Evolutionary conservation across 2,888 invertebrate species (phyloP).

Genomic region (Agonum fuliginosum): DNA sequence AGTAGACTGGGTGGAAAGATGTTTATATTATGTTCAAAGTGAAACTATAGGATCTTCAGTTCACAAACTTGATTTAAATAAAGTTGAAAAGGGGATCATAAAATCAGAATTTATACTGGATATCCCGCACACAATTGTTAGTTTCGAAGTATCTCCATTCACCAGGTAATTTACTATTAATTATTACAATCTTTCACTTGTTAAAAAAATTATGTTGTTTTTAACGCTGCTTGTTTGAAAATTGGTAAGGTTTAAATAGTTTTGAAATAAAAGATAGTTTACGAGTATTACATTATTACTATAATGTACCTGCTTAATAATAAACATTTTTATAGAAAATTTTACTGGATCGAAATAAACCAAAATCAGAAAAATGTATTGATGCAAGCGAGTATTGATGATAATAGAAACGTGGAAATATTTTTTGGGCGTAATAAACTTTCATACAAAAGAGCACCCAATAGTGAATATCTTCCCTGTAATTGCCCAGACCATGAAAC

Average conservation of each 20-base stretch:
- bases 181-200: background rate
- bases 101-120: constrained; percentile 75
- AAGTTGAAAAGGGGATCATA: constrained; percentile 76
- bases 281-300: background rate
- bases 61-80: constrained; percentile 81
- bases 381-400: constrained; percentile 79
- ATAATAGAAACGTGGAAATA: constrained; percentile 73
- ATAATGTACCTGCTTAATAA: background rate
- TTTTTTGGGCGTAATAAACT: constrained; percentile 74
- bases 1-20: constrained; percentile 91
- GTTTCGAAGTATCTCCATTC: constrained; percentile 85
- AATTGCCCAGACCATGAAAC: constrained; percentile 80
- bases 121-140: constrained; percentile 77
- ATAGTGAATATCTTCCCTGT: constrained; percentile 70
- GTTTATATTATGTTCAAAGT: constrained; percentile 88
- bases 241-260: constrained; percentile 8
- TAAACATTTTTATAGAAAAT: constrained; percentile 72
- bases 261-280: constrained; percentile 1
- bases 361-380: constrained; percentile 77
- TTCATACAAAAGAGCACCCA: constrained; percentile 63
- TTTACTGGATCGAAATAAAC: constrained; percentile 86
- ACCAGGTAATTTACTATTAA: constrained; percentile 77
- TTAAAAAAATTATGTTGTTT: background rate
- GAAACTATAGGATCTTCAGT: constrained; percentile 74
- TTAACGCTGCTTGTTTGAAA: constrained; percentile 38